These are phyloP conservation scores for Benthosema pterotum DNA, from an alignment of 2,797 vertebrate genomes.

Conservation along the genomic window DNA sequence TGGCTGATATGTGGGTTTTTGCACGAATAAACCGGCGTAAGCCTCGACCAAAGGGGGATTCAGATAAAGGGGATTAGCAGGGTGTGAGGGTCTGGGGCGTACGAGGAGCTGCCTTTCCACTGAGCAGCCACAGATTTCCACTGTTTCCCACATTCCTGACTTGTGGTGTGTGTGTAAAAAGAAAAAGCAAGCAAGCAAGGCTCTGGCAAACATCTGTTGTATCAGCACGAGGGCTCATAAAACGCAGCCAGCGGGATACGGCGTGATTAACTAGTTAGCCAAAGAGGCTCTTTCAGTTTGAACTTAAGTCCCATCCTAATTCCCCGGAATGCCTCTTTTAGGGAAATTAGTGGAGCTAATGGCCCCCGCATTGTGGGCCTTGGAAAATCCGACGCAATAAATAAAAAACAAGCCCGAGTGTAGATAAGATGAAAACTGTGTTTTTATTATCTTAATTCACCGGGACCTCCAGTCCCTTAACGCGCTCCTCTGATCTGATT, in stretches of 20 bases:
- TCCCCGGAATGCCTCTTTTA: conserved; percentile 65
- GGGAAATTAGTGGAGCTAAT: conserved; percentile 58
- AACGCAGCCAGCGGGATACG: conserved; percentile 40
- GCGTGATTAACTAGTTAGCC: conserved; percentile 71
- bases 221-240: conserved; percentile 71
- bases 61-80: conserved; percentile 74
- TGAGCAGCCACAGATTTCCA: conserved; percentile 55
- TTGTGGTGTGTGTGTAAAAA: conserved; percentile 62
- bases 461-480: conserved; percentile 41
- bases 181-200: conserved; percentile 30
- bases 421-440: conserved; percentile 44
- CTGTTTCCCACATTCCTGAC: conserved; percentile 72
- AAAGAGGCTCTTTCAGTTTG: conserved; percentile 71
- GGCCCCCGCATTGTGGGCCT: conserved; percentile 33
- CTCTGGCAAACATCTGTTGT: conserved; percentile 77
- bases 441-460: conserved; percentile 31
- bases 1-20: conserved; percentile 60
- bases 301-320: conserved; percentile 61
- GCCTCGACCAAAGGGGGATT: conserved; percentile 61
- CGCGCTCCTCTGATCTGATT: conserved; percentile 46
- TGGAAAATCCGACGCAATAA: conserved; percentile 44
- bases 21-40: conserved; percentile 67
- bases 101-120: conserved; percentile 38
- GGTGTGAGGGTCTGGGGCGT: conserved; percentile 63
- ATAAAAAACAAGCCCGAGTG: conserved; percentile 35